Base-by-base conservation (phyloP, 2,797 vertebrate species). In the Syngnathus rostellatus region DNA sequence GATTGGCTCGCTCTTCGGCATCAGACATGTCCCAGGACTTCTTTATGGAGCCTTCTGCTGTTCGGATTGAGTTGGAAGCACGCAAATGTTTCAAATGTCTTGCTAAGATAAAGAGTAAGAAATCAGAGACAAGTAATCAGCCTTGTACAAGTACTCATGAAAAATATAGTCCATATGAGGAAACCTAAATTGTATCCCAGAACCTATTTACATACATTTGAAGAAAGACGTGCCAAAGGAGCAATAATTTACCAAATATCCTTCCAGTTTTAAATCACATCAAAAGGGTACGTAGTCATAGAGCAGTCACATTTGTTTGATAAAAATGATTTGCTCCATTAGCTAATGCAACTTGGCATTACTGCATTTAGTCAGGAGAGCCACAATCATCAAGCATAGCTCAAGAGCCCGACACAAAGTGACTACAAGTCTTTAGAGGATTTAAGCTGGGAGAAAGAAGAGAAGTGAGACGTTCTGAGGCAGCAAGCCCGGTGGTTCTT, bases 211-310 rank as follows among this genome's bases (percentile, higher is more conserved):
- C 21, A 31, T 12, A 6, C 12, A 31, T 31, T 31, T 31, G 1
- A 23, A 12, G 1, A 54, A 1, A 23, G 21, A 25, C 11, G 5
- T 48, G 46, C 46, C 46, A 19, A 7, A 2, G 25, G 25, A 37
- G 54, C 23, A 57, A 16, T 7, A 37, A 57, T 16, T 16, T 1
- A 23, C 21, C 8, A 53, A 23, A 57, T 23, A 31, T 57, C 6
- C 23, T 57, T 31, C 54, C 54, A 37, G 54, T 11, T 6, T 2
- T 31, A 37, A 57, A 57, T 23, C 54, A 7, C 16, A 31, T 37
- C 54, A 16, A 19, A 37, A 57, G 5, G 54, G 80, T 62, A 70
- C 79, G 66, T 71, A 63, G 80, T 59, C 31, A 59, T 59, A 59
- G 16, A 37, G 8, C 58, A 39, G 58, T n/a, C 39, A 57, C 54